Evolutionary conservation across 2,888 invertebrate species (phyloP), one percentile per base, ranked within the genome.

Genomic region (Alcis repandata): DNA sequence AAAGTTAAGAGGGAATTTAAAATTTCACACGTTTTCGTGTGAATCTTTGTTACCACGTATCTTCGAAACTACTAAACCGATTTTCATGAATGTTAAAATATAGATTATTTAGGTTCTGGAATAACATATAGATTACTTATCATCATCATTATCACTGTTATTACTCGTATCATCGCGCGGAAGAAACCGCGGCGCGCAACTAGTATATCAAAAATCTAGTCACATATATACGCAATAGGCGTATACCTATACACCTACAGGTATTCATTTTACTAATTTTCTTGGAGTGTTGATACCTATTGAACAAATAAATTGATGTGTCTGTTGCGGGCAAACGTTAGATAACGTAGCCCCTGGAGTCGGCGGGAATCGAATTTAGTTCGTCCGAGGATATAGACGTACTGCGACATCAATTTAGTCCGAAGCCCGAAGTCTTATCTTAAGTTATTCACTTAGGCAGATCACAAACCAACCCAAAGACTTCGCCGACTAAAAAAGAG

Each of bases 391-490:
- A 56, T 43, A 32, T 56, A 40, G 54, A 43, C 43, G 54, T 43
- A 56, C 33, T 46, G n/a, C 19, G 36, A 57, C 57, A 45, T 20
- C 46, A 57, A 46, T 54, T 54, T 40, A 53, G 53, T 40, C 38
- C n/a, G 53, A 41, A 43, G 54, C 41, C 43, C 41, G 32, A 43
- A 54, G 27, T n/a, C 54, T 54, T 54, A 32, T 54, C 54, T 54
- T 43, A 32, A 54, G 54, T 54, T 54, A 54, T 54, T 54, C 54
- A 43, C 54, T 54, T 54, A 54, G 54, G 13, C 13, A 32, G 41
- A 41, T 53, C 22, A 40, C 53, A 53, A 53, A 40, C 40, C 53
- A 53, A 53, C 40, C 20, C n/a, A 13, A 54, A 4, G 17, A 43
- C 27, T 46, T 15, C 32, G 7, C 2, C 8, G 8, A 27, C 11